Percentiles rank a stretch among this genome's conserved stretches.
Conservation (phyloP, 2,888 invertebrate species). For the Dynastes grantii region DNA sequence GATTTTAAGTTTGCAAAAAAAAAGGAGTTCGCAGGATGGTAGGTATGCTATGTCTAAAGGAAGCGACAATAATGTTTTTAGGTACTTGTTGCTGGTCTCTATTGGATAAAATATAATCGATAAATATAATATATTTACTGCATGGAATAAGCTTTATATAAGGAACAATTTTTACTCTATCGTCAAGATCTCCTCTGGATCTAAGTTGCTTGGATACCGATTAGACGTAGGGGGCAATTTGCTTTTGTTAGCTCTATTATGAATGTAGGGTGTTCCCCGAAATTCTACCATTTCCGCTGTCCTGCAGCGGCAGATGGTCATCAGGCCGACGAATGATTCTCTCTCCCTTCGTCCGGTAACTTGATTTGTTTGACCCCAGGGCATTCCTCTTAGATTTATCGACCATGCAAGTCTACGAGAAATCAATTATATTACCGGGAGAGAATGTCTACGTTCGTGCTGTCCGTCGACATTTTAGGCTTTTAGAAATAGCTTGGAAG, state of each 20-base stretch:
- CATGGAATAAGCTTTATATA: not conserved
- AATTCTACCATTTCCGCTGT: conserved; percentile 23
- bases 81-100: not conserved
- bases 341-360: conserved; percentile 16
- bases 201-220: conserved; percentile 7
- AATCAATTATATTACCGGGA: conserved; percentile 24
- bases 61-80: too few species aligned
- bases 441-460: conserved; percentile 10
- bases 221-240: conserved; percentile 1
- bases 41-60: not conserved
- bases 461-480: not conserved
- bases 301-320: conserved; percentile 14
- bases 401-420: conserved; percentile 29
- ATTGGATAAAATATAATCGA: not conserved
- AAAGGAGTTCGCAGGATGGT: not conserved
- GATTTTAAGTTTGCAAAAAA: not conserved
- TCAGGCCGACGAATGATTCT: conserved; percentile 2
- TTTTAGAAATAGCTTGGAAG: not conserved
- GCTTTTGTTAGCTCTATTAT: conserved; percentile 31
- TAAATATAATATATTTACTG: not conserved
- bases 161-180: not conserved
- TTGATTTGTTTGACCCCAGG: conserved; percentile 34
- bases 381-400: conserved; percentile 33
- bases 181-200: not conserved
- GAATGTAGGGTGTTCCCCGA: conserved; percentile 30